A percentile compares a stretch with the other conserved stretches of the same genome.
These are phyloP conservation scores for Amazona guildingii DNA, from an alignment of 2,113 vertebrate species.

Conservation along the genomic window DNA sequence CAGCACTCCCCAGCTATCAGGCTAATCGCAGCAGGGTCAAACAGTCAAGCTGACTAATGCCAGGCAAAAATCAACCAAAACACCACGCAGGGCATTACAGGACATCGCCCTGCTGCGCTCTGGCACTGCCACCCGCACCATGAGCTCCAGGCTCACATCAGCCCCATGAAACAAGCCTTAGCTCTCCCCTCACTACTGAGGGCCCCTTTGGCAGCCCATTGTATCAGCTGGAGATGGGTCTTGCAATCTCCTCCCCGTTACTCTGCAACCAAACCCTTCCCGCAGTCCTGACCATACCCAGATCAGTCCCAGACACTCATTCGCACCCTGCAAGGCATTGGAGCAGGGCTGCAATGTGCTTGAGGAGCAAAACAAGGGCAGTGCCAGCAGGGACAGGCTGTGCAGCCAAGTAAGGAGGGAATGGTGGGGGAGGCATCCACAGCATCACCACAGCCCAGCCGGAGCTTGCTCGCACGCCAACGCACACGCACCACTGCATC, in stretches of 20 bases:
- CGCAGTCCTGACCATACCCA: not conserved
- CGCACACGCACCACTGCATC: not conserved
- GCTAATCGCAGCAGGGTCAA: not conserved
- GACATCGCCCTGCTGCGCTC: not conserved
- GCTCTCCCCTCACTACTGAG: fast-evolving
- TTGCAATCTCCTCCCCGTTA: not conserved
- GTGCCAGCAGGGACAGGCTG: not conserved
- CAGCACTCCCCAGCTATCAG: not conserved
- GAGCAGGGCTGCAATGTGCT: not conserved
- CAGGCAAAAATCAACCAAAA: not conserved
- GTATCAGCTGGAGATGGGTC: not conserved
- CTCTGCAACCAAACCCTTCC: not conserved
- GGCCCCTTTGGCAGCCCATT: not conserved
- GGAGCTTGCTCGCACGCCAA: not conserved
- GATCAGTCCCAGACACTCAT: too few species aligned
- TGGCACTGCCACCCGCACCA: not conserved
- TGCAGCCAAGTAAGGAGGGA: not conserved
- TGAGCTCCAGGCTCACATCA: not conserved
- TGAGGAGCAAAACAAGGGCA: not conserved
- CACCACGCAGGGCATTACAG: not conserved
- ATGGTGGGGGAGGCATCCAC: not conserved
- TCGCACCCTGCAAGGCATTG: fast-evolving
- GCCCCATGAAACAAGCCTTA: fast-evolving
- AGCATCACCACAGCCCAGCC: not conserved
- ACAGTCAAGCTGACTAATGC: not conserved